Base-by-base conservation (phyloP, 2,113 vertebrate genomes). In the Lophura nycthemera region DNA sequence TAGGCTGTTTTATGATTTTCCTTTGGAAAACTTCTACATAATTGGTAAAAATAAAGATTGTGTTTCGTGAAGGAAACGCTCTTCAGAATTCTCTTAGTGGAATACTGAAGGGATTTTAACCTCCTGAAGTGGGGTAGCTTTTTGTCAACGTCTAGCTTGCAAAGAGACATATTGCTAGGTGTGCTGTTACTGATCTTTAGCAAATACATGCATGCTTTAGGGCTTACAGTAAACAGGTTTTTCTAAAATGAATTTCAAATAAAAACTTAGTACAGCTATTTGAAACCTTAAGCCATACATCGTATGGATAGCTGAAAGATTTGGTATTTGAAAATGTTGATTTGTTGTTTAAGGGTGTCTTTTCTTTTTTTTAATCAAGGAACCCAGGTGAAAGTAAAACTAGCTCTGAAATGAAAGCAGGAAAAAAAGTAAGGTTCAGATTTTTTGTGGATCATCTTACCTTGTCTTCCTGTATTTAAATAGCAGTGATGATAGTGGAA, bases 371-470 rank as follows among this genome's bases (percentile, higher is more conserved):
- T 57, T 50, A 4, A 80, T 88, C 84, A 95, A 98, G 95, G 91
- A 97, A 69, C 15, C 54, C 85, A 80, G 32, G 42, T 85, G 86
- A 93, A 54, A 54, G 14, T 66, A 95, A 96, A 95, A 36, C 72
- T 48, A 87, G 52, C 78, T 32, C 60, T 38, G 88, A 92, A 96
- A 60, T 64, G 50, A 97, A 96, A 94, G 65, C 30, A 63, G 83
- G 74, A 25, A 96, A 97, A 96, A 96, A 91, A 89, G 98, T 98
- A 97, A 96, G 61, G 61, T 32, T 36, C 48, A 75, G 20, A 27
- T 88, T 59, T 59, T 90, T 76, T 93, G 32, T 88, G 52, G 34
- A 17, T 88, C 82, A 77, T 16, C 38, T 71, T 45, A 34, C 2
- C 7, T 66, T 61, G 19, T 86, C 42, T 64, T 77, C 20, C 29